These are phyloP conservation scores for Ametastegia equiseti DNA, from an alignment of 2,888 invertebrate species.

Conservation along the genomic window DNA sequence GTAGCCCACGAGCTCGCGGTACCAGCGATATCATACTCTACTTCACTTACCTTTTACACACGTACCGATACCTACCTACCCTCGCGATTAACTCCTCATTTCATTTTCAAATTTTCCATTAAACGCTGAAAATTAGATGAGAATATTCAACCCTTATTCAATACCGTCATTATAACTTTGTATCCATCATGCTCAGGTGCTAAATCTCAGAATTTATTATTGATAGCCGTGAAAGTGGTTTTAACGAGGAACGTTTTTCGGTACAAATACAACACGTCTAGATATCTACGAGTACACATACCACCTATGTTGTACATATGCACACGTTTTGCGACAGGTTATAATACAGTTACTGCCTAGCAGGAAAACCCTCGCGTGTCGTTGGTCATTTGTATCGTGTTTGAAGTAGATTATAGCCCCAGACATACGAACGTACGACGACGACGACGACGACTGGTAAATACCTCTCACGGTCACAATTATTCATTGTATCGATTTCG, in stretches of 20 bases:
- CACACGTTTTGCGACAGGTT: not conserved
- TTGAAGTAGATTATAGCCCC: slow-evolving; percentile 53
- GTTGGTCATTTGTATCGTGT: slow-evolving; percentile 56
- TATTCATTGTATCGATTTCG: slow-evolving; percentile 39
- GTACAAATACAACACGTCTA: too few species aligned
- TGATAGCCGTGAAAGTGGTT: not conserved
- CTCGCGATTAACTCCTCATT: slow-evolving; percentile 20
- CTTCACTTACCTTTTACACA: not conserved
- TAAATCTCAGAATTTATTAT: slow-evolving; percentile 37
- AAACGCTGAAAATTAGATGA: not conserved
- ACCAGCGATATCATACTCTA: not conserved
- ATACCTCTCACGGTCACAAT: slow-evolving; percentile 38
- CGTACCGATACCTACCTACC: slow-evolving; percentile 40
- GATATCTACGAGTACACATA: not conserved
- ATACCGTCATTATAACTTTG: too few species aligned
- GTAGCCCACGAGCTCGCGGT: not conserved
- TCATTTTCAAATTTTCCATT: not conserved
- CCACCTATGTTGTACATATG: not conserved
- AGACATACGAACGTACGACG: not conserved
- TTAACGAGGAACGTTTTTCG: too few species aligned
- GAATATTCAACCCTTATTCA: too few species aligned
- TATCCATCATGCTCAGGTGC: slow-evolving; percentile 7
- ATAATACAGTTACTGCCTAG: not conserved
- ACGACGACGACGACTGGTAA: slow-evolving; percentile 10
- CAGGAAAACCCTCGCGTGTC: slow-evolving; percentile 45